Conservation (phyloP, 2,797 vertebrate genomes). For the Spea hammondii region DNA sequence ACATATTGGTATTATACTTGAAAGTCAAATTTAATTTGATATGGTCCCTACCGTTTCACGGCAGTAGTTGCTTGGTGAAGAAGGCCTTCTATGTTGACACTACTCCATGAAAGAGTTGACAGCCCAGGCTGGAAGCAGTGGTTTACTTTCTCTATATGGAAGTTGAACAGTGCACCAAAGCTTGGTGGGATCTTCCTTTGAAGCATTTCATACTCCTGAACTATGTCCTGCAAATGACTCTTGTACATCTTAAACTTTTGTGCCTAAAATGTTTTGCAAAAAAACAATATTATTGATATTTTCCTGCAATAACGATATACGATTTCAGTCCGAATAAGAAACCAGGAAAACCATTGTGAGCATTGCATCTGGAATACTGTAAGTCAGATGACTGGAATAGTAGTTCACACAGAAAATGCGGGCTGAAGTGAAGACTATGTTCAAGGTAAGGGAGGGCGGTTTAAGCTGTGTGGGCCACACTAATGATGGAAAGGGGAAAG, state of each 20-base stretch:
- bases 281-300: background rate
- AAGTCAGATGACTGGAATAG: no score
- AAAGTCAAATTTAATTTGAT: no score
- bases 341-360: no score
- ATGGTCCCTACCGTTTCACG: slow-evolving; percentile 31
- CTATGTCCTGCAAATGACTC: slow-evolving; percentile 45
- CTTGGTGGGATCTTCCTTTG: slow-evolving; percentile 36
- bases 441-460: no score
- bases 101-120: slow-evolving; percentile 44
- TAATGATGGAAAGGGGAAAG: no score
- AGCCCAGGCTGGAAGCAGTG: slow-evolving; percentile 48
- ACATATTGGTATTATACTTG: no score
- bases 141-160: slow-evolving; percentile 32
- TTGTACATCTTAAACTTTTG: slow-evolving; percentile 48
- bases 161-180: slow-evolving; percentile 26
- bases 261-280: slow-evolving; percentile 21
- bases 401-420: no score
- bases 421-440: no score
- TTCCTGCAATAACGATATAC: background rate
- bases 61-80: slow-evolving; percentile 45
- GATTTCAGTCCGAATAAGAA: no score
- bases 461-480: no score
- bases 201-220: slow-evolving; percentile 35
- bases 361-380: no score
- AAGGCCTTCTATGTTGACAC: slow-evolving; percentile 50